phyloP scores from a whole-genome alignment of 2,888 invertebrate genomes.

The Chaetoderma sp. region DNA sequence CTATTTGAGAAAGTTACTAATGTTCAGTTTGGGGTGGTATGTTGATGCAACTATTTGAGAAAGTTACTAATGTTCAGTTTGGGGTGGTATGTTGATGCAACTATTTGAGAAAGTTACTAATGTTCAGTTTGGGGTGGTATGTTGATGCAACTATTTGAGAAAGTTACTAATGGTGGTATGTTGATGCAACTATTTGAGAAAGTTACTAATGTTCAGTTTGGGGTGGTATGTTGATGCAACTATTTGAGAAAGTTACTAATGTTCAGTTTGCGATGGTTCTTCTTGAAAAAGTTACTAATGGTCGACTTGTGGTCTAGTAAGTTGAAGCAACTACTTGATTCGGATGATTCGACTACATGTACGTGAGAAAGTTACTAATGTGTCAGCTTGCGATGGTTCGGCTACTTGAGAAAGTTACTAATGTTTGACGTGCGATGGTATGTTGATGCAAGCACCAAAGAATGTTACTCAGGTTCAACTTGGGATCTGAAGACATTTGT shows the following conservation, averaged over 20 bases:
- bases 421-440: constrained; percentile 89
- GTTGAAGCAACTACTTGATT: constrained; percentile 60
- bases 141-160: constrained; percentile 65
- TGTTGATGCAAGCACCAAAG: constrained; percentile 52
- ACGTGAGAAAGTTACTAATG: constrained; percentile 73
- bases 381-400: constrained; percentile 86
- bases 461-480: constrained; percentile 80
- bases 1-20: constrained; percentile 73
- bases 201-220: constrained; percentile 82
- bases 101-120: constrained; percentile 73
- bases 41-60: constrained; percentile 65
- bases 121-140: constrained; percentile 87
- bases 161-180: constrained; percentile 78
- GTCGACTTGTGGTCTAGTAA: constrained; percentile 88
- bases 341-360: constrained; percentile 25
- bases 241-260: constrained; percentile 73
- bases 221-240: constrained; percentile 76
- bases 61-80: constrained; percentile 80
- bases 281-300: constrained; percentile 73
- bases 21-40: constrained; percentile 87
- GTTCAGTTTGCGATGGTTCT: constrained; percentile 87
- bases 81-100: constrained; percentile 78
- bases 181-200: constrained; percentile 67
- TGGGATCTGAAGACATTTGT: constrained; percentile 77
- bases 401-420: constrained; percentile 71